Evolutionary conservation across 2,797 vertebrate genomes (phyloP).

Genomic region (Hirundo rustica): DNA sequence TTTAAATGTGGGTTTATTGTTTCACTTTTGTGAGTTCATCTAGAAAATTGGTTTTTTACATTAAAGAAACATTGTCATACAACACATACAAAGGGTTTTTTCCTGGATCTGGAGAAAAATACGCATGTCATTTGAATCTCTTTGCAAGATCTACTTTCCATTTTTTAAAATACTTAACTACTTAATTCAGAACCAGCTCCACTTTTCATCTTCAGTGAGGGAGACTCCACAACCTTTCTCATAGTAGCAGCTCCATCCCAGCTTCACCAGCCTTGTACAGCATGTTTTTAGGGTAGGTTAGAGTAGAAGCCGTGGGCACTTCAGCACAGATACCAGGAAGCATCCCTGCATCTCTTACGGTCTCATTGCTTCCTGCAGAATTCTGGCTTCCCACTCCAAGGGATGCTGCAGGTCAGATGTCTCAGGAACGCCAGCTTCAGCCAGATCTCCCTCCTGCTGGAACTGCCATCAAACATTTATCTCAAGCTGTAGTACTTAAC

Average conservation of each 20-base stretch:
- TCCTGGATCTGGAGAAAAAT: background rate
- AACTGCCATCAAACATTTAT: fast-evolving
- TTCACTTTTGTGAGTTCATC: background rate
- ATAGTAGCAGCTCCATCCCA: background rate
- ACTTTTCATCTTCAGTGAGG: background rate
- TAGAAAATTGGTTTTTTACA: background rate
- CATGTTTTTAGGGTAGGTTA: background rate
- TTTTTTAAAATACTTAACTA: background rate
- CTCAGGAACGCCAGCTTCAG: background rate
- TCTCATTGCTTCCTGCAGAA: background rate
- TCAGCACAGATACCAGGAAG: background rate
- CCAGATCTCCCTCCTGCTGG: background rate
- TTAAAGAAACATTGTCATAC: background rate
- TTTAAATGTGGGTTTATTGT: background rate
- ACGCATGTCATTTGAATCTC: background rate
- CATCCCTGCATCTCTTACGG: background rate
- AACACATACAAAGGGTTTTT: background rate
- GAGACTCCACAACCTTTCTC: background rate
- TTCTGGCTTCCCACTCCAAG: background rate
- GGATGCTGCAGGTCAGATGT: background rate
- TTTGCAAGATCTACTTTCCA: background rate
- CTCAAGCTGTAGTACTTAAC: background rate
- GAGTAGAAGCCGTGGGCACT: background rate
- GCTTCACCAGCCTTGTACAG: background rate
- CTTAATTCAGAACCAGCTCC: background rate